phyloP scores from a whole-genome alignment of 1,140 invertebrate genomes.

The Popillia japonica region DNA sequence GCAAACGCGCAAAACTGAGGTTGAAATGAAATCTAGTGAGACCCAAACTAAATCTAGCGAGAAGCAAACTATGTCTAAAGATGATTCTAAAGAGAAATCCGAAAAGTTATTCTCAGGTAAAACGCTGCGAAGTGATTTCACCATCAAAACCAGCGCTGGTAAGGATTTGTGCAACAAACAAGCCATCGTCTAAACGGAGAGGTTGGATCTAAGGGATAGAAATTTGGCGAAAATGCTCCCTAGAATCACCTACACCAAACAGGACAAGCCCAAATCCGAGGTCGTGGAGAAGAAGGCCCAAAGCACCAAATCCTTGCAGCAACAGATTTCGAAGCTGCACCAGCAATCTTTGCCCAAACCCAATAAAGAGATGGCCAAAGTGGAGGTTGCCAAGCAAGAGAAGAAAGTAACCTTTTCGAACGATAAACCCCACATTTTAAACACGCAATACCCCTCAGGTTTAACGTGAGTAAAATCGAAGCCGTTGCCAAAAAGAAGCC shows the following conservation, averaged over 20 bases:
- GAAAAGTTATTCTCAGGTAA: conserved; percentile 34
- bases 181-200: conserved; percentile 46
- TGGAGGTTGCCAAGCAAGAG: conserved; percentile 36
- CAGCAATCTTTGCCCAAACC: conserved; percentile 52
- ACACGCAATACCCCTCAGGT: conserved; percentile 53
- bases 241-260: conserved; percentile 47
- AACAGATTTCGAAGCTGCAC: conserved; percentile 54
- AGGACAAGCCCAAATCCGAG: neutral
- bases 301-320: conserved; percentile 48
- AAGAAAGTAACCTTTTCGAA: conserved; percentile 45
- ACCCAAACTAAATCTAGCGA: conserved; percentile 40
- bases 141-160: conserved; percentile 41
- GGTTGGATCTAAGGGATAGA: conserved; percentile 46
- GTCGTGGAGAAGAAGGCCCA: conserved; percentile 41
- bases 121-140: conserved; percentile 46
- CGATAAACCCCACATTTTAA: conserved; percentile 50
- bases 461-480: conserved; percentile 60
- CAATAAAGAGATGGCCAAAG: conserved; percentile 43
- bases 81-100: conserved; percentile 20
- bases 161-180: conserved; percentile 48
- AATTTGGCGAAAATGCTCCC: conserved; percentile 52
- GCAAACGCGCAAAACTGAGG: conserved; percentile 18
- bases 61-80: neutral
- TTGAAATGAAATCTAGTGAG: conserved; percentile 36
- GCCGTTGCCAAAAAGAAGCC: conserved; percentile 52